Percentiles rank a stretch among this genome's conserved stretches.
These are phyloP conservation scores for Pantherophis alleghaniensis DNA, from an alignment of 2,797 vertebrate genomes.

Conservation along the genomic window DNA sequence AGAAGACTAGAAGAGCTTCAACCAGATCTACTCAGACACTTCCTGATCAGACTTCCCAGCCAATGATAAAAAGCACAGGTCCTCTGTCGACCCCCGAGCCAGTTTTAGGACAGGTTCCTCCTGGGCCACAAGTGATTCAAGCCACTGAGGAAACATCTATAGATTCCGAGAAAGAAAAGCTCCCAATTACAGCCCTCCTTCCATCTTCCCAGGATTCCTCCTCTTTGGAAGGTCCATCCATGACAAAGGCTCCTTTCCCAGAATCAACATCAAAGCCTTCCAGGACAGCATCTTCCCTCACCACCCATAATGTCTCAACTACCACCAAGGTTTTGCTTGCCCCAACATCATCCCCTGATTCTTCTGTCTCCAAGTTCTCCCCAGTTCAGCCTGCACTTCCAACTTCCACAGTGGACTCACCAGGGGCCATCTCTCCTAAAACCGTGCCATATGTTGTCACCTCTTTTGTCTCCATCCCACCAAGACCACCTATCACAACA, in stretches of 20 bases:
- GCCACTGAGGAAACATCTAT: background rate
- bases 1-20: conserved; percentile 38
- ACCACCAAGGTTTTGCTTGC: conserved; percentile 65
- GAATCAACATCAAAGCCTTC: conserved; percentile 52
- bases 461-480: conserved; percentile 72
- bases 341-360: conserved; percentile 6
- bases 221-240: conserved; percentile 34
- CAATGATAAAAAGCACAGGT: accelerated
- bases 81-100: background rate
- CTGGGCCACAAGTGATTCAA: accelerated
- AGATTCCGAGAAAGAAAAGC: conserved; percentile 14
- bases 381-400: conserved; percentile 73
- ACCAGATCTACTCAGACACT: conserved; percentile 59
- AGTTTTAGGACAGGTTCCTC: conserved; percentile 19
- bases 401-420: conserved; percentile 67
- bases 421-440: conserved; percentile 46
- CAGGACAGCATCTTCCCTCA: conserved; percentile 30
- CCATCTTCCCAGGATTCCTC: background rate
- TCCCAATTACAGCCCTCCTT: background rate
- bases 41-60: conserved; percentile 43
- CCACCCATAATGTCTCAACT: background rate
- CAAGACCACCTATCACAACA: conserved; percentile 34
- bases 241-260: conserved; percentile 22
- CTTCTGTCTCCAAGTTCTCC: conserved; percentile 71
- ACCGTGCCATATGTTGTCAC: conserved; percentile 67